phyloP scores from a whole-genome alignment of 2,113 vertebrate species.

The Semnopithecus entellus region DNA sequence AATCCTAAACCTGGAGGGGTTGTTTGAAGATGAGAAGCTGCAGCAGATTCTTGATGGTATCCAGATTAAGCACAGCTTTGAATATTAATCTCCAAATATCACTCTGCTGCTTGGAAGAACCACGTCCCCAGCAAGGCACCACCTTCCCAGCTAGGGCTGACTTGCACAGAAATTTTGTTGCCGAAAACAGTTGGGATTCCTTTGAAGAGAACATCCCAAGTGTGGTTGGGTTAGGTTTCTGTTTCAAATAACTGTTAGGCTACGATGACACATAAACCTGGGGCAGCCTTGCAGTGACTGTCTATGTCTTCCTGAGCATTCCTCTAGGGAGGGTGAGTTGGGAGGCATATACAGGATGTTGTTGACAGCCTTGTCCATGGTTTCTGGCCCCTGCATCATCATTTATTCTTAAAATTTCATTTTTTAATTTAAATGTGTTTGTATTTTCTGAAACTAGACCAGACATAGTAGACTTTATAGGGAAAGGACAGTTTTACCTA shows the following conservation, averaged over 20 bases:
- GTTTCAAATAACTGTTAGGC: neutral
- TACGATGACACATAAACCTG: neutral
- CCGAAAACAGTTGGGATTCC: neutral
- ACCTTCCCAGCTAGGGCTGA: neutral
- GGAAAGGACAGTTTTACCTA: neutral
- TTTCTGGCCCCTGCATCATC: neutral
- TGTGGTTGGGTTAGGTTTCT: neutral
- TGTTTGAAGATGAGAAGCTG: conserved; percentile 96
- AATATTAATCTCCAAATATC: conserved; percentile 84
- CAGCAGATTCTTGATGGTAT: conserved; percentile 98
- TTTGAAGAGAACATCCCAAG: neutral
- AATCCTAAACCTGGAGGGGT: conserved; percentile 95
- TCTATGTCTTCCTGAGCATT: neutral
- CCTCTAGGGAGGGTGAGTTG: neutral
- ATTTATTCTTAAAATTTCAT: conserved; percentile 38
- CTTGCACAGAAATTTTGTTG: neutral
- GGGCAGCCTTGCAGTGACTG: neutral
- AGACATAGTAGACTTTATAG: neutral
- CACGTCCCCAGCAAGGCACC: fast-evolving
- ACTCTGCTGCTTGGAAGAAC: fast-evolving
- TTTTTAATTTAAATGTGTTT: conserved; percentile 24
- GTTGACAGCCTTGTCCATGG: neutral
- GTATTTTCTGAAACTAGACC: too few relatives aligned
- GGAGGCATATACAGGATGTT: neutral
- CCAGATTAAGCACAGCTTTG: conserved; percentile 98